Conservation (phyloP, 64 coral and sea anemone species). For the Montipora capricornis region DNA sequence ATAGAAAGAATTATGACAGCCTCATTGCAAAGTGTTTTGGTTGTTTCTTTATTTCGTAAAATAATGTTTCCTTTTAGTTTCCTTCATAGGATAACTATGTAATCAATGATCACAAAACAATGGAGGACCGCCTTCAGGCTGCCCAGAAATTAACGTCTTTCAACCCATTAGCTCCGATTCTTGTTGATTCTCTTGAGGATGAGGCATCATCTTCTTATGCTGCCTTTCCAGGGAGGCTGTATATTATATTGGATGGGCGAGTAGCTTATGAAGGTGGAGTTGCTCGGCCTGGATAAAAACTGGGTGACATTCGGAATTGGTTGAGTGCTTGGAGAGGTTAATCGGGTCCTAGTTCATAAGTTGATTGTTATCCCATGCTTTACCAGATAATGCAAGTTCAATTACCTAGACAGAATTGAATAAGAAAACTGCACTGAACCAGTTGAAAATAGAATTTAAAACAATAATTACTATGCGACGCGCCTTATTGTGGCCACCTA, state of each 20-base stretch:
- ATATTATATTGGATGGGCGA: slow-evolving; percentile 62
- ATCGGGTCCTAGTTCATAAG: background rate
- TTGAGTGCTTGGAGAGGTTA: slow-evolving; percentile 46
- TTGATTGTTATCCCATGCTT: background rate
- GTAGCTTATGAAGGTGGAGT: slow-evolving; percentile 67
- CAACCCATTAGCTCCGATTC: slow-evolving; percentile 32
- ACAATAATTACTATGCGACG: no score
- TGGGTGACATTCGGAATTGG: slow-evolving; percentile 62
- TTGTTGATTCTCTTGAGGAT: slow-evolving; percentile 74
- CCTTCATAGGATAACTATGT: slow-evolving; percentile 19
- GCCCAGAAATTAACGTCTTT: slow-evolving; percentile 52
- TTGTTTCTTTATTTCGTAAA: background rate
- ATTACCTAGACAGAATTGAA: no score
- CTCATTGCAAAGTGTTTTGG: no score
- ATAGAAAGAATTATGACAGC: no score
- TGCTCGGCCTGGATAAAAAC: slow-evolving; percentile 40
- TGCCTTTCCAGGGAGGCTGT: slow-evolving; percentile 69
- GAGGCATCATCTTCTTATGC: slow-evolving; percentile 58
- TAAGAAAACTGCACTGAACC: no score
- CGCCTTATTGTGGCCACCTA: no score
- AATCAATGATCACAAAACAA: slow-evolving; percentile 32
- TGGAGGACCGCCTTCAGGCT: slow-evolving; percentile 42
- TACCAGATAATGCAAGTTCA: no score
- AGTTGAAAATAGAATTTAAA: no score
- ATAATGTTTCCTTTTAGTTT: background rate